Evolutionary conservation across 2,888 invertebrate species (phyloP).

Genomic region (Octodonta nipae): DNA sequence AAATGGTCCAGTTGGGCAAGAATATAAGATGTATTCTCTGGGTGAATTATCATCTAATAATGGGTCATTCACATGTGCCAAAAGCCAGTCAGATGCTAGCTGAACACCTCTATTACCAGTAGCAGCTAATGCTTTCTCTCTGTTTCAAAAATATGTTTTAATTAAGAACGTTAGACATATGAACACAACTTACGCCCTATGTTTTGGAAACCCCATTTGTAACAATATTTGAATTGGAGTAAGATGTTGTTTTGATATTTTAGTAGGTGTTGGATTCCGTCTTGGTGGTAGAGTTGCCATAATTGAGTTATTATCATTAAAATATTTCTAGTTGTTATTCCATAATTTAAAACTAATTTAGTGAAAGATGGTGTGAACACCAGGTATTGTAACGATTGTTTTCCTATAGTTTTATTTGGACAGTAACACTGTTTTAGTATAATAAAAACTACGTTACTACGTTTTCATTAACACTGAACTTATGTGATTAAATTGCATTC

Average conservation of each 20-base stretch:
- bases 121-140: constrained; percentile 78
- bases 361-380: no score
- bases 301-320: no score
- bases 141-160: constrained; percentile 31
- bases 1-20: constrained; percentile 68
- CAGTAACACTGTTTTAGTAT: no score
- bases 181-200: constrained; percentile 62
- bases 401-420: no score
- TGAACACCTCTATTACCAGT: constrained; percentile 81
- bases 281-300: constrained; percentile 70
- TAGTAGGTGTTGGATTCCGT: constrained; percentile 59
- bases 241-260: constrained; percentile 57
- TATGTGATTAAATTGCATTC: no score
- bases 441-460: no score
- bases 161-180: neutral
- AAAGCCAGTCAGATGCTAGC: constrained; percentile 78
- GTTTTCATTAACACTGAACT: no score
- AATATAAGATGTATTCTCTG: constrained; percentile 76
- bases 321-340: no score
- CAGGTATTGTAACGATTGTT: no score
- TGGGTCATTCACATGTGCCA: constrained; percentile 79
- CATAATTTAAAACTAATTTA: no score
- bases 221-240: constrained; percentile 69
- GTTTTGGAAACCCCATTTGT: constrained; percentile 80
- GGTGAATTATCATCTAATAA: constrained; percentile 62